Evolutionary conservation across 2,888 invertebrate species (phyloP), one percentile per base, ranked within the genome.

Genomic region (Drosophila austrosaltans): DNA sequence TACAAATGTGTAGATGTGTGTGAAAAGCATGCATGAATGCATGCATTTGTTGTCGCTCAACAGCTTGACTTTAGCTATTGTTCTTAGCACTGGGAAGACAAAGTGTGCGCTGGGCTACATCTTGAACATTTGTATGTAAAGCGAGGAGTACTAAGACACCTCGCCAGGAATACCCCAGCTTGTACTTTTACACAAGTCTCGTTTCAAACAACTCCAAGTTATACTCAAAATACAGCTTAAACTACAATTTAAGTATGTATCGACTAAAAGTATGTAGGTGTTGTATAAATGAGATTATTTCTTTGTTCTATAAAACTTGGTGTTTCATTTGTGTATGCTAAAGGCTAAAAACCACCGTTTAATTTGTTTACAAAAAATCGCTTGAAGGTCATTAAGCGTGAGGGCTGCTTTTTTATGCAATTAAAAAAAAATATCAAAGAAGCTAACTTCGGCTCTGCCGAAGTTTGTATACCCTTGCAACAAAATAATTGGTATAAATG

Each of bases 61-160:
- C 70, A 75, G 67, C 79, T 71, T 73, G 75, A 61, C 73, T 61
- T 61, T 66, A 76, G 62, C 83, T 66, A 74, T 86, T 83, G 86
- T 86, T 81, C 59, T 44, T 63, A 39, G 67, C 42, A 68, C 36
- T 53, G 66, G 64, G 64, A 53, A 58, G 63, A 72, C 66, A 71
- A 72, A 63, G 67, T 66, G 69, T 65, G 78, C 66, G 64, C 63
- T 76, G 56, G 63, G 53, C 77, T 77, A 74, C 84, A 81, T 81
- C 87, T 82, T 87, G 87, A 48, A 80, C 84, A 74, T 72, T 80
- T 75, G 74, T 72, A 74, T 72, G 72, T 70, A 65, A 54, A 8
- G 20, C 20, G 59, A 28, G 44, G n/a, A 32, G 53, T 53, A 44
- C 66, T 8, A 53, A 70, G 66, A 66, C 57, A 39, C 42, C 58